Base-by-base conservation (phyloP, 2,797 vertebrate species). In the Sciaenops ocellatus region DNA sequence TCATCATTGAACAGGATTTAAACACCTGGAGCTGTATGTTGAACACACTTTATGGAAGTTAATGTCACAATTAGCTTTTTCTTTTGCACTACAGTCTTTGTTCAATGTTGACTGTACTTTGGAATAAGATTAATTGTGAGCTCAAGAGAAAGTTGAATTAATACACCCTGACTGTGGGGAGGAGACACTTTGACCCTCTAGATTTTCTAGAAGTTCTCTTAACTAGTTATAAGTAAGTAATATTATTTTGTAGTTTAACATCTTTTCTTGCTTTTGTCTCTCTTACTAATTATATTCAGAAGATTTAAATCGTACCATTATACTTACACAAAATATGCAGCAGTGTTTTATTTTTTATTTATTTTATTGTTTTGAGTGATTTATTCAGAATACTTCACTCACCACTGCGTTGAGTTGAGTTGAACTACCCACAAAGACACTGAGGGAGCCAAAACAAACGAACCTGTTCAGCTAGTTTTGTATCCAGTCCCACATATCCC, bases 1-100 rank as follows among this genome's bases (percentile, higher is more conserved):
- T 47, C 42, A 66, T 54, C 30, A 48, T 24, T 12, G 9, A 24
- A 48, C 12, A 1, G 44, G 24, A 73, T 47, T 57, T 38, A 3
- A 69, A 54, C 57, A 59, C 20, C 42, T 54, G 59, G 60, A 67
- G 26, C 13, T 55, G 24, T 46, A 56, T 42, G 76, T 20, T 69
- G 41, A 73, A 16, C 26, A 67, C 24, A 50, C 15, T 59, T 79
- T 46, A 61, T 64, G 54, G 52, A 38, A 38, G 34, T 38, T 8
- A 38, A 38, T 38, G 34, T 38, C 9, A 38, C 34, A 38, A 9
- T 38, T 38, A 7, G 8, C 34, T 38, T 38, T 9, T 9, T 38
- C 8, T 38, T 38, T 8, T 38, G 8, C 34, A 38, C 34, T 38
- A 38, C 34, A 38, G 34, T 38, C 34, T 38, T 38, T 38, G 34